Evolutionary conservation across 2,113 vertebrate species (phyloP).

Genomic region (Puntigrus tetrazona): DNA sequence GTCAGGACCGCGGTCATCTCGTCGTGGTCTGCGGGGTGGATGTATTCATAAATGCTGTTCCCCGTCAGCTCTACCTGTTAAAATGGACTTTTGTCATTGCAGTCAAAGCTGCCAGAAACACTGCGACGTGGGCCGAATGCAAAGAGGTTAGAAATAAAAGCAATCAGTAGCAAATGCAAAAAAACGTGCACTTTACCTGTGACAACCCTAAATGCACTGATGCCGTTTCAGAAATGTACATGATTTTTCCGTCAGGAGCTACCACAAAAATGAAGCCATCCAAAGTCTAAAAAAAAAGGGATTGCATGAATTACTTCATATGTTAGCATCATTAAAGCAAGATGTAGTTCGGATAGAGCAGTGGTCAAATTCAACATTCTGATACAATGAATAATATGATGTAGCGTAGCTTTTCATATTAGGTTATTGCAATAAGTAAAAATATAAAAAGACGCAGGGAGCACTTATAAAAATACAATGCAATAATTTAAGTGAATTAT

Average conservation of each 20-base stretch:
- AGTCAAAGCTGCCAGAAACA: conserved; percentile 11
- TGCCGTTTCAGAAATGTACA: conserved; percentile 99
- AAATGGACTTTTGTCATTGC: conserved; percentile 57
- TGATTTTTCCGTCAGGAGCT: conserved; percentile 98
- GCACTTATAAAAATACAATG: not conserved
- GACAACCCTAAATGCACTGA: conserved; percentile 97
- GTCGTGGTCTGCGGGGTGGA: conserved; percentile 95
- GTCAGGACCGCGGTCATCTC: conserved; percentile 97
- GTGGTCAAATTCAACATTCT: too few species aligned
- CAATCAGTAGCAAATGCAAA: not conserved
- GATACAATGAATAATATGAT: too few species aligned
- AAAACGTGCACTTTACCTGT: conserved; percentile 78
- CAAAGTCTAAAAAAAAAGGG: conserved; percentile 87
- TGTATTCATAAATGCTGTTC: conserved; percentile 98
- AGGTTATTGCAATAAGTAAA: not conserved
- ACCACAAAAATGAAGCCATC: conserved; percentile 99
- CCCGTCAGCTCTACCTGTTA: conserved; percentile 97
- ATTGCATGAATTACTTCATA: too few species aligned
- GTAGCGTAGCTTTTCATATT: too few species aligned
- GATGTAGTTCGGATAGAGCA: too few species aligned
- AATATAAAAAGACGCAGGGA: not conserved
- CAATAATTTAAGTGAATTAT: not conserved
- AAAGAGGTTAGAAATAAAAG: not conserved
- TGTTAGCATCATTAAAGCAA: too few species aligned
- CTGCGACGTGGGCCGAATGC: rapidly evolving